A percentile compares a stretch with the other conserved stretches of the same genome.
Evolutionary conservation across 1,140 invertebrate species (phyloP).

Genomic region (Sitophilus oryzae): DNA sequence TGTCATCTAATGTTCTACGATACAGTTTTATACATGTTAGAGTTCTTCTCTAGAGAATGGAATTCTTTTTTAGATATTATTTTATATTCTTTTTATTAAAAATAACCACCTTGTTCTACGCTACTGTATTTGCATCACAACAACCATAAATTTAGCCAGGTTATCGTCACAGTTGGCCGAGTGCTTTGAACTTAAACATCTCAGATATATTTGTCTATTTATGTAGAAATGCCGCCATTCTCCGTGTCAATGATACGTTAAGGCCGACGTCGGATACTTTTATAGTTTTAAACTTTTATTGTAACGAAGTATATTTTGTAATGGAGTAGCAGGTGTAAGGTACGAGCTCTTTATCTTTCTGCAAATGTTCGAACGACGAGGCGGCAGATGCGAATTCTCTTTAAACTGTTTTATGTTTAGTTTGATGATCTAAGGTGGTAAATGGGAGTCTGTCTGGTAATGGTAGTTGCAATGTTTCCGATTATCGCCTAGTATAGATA

Average conservation of each 20-base stretch:
- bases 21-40: too few species aligned
- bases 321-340: conserved; percentile 21
- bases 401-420: conserved; percentile 15
- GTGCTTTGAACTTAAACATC: conserved; percentile 15
- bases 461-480: too few species aligned
- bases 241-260: conserved; percentile 22
- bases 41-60: too few species aligned
- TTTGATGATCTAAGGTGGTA: not conserved
- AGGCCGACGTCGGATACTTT: conserved; percentile 15
- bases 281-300: conserved; percentile 20
- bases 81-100: not conserved
- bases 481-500: too few species aligned
- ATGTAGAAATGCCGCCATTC: conserved; percentile 7
- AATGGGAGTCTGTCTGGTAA: too few species aligned
- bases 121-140: not conserved
- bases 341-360: conserved; percentile 20
- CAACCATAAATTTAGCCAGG: conserved; percentile 12
- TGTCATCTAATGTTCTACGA: too few species aligned
- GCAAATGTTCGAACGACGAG: conserved; percentile 15
- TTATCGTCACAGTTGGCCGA: conserved; percentile 13
- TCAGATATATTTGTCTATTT: conserved; percentile 12
- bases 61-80: not conserved
- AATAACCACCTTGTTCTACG: not conserved
- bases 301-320: conserved; percentile 16
- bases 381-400: conserved; percentile 13